Evolutionary conservation across 2,113 vertebrate genomes (phyloP), one percentile per base, ranked within the genome.

Genomic region (Macquaria australasica): DNA sequence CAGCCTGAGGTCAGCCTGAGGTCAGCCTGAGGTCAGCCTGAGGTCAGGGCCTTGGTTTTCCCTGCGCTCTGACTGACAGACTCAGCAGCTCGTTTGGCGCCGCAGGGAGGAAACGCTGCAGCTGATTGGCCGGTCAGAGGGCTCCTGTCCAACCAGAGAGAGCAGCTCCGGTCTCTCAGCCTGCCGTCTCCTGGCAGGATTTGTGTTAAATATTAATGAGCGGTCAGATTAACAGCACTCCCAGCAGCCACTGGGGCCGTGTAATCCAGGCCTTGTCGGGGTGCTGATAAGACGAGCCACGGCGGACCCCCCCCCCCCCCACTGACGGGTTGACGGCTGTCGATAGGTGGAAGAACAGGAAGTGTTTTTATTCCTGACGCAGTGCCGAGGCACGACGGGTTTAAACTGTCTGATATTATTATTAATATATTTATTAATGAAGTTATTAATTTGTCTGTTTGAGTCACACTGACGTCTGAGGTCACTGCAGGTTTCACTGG

Each of bases 191-290:
- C 85, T 82, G 93, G 82, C 73, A 83, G 91, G 91, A 92, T 92
- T 93, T 90, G 80, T 83, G 86, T 93, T 87, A 78, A 93, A 93
- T 94, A 89, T 94, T 94, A 94, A 94, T 95, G 87, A 93, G 87
- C 37, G 72, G 88, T 91, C 84, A 87, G 94, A 95, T 95, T 95
- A 95, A 89, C 90, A 89, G 82, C 86, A 89, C 89, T 95, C 91
- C 92, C 91, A 90, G 86, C 89, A 94, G 91, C 85, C 91, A 85
- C 89, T 83, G 91, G 88, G 86, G 79, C 63, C 43, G 45, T 94
- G 90, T 95, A 95, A 95, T 95, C 94, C 94, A 69, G 84, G 85
- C 88, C 82, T 60, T 94, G 93, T 90, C 69, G 64, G 69, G 86
- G 68, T 70, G 74, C 81, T 90, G 93, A 95, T 95, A 94, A 94